Conservation (phyloP, 2,888 invertebrate genomes). For the Liodrosophila aerea region DNA sequence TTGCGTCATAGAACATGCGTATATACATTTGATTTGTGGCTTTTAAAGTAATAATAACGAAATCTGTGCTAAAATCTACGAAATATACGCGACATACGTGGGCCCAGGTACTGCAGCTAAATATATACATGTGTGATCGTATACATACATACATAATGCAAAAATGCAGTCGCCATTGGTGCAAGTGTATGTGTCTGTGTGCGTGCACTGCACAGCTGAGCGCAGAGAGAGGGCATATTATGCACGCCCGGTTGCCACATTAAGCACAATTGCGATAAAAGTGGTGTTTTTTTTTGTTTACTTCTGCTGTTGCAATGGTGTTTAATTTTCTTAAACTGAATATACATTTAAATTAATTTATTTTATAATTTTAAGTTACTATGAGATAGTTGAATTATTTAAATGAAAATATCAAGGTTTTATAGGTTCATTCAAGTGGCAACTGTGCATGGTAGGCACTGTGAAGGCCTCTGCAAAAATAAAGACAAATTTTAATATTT, state of each 20-base stretch:
- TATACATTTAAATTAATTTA: no score
- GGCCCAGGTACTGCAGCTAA: neutral
- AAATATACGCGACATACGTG: neutral
- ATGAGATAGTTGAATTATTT: no score
- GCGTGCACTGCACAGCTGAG: constrained; percentile 14
- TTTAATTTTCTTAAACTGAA: no score
- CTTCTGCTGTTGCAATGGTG: no score
- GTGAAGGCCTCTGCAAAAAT: constrained; percentile 17
- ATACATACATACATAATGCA: neutral
- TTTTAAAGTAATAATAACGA: constrained; percentile 12
- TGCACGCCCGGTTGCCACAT: no score
- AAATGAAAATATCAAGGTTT: no score
- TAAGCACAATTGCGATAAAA: no score
- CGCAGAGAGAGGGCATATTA: constrained; percentile 7
- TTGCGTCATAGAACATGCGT: constrained; percentile 5
- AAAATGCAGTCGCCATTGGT: constrained; percentile 4
- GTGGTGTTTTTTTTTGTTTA: no score
- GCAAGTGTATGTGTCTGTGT: neutral
- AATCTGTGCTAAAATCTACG: constrained; percentile 1
- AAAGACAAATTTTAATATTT: constrained; percentile 10
- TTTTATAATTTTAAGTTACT: no score
- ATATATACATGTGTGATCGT: neutral
- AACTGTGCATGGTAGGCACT: neutral
- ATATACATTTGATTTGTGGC: neutral
- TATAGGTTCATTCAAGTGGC: no score